Conservation (phyloP, 2,888 invertebrate species). For the Helleia helle region DNA sequence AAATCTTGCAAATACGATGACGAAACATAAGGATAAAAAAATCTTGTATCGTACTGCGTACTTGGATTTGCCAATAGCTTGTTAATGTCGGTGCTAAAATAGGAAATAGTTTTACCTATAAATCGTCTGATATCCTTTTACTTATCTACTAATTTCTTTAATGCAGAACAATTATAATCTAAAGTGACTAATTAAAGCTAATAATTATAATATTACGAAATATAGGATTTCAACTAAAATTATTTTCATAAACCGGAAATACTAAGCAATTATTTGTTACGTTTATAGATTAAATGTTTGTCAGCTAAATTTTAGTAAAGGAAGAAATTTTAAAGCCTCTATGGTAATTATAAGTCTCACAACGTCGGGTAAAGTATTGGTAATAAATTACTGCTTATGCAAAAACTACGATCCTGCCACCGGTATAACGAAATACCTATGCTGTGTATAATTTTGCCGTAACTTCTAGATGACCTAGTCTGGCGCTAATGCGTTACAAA, state of each 20-base stretch:
- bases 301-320: not conserved
- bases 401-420: slow-evolving; percentile 10
- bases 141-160: too few relatives aligned
- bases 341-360: slow-evolving; percentile 15
- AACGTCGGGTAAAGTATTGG: slow-evolving; percentile 17
- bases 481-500: not conserved
- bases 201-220: slow-evolving; percentile 1
- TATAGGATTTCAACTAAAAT: not conserved
- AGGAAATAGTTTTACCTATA: too few relatives aligned
- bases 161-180: too few relatives aligned
- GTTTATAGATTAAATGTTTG: slow-evolving; percentile 1
- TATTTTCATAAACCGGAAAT: slow-evolving; percentile 6
- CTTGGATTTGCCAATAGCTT: too few relatives aligned
- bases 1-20: too few relatives aligned
- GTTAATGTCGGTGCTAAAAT: too few relatives aligned
- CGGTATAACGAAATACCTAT: slow-evolving; percentile 14
- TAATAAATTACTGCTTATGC: slow-evolving; percentile 17
- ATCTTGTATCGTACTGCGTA: too few relatives aligned
- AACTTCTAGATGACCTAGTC: not conserved
- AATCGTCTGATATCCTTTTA: too few relatives aligned
- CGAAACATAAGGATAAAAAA: too few relatives aligned
- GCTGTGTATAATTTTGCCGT: slow-evolving; percentile 3
- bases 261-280: not conserved
- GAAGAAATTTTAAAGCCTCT: slow-evolving; percentile 15
- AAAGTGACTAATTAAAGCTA: too few relatives aligned